Conservation (phyloP, 2,797 vertebrate genomes). For the Pipistrellus pygmaeus region DNA sequence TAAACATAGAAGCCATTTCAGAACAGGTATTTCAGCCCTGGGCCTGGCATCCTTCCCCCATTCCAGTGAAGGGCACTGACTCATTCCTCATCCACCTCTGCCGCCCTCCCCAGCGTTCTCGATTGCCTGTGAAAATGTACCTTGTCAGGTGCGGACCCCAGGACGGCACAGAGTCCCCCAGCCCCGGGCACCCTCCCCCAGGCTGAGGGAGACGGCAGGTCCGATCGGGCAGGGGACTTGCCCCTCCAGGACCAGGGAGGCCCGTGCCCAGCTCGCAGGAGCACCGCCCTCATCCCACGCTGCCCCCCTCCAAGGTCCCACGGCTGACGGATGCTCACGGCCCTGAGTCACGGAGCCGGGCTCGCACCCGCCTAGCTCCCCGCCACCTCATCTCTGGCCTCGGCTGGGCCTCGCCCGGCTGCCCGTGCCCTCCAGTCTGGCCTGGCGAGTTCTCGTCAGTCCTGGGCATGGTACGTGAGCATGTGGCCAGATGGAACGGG, state of each 20-base stretch:
- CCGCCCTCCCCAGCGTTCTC: slow-evolving; percentile 58
- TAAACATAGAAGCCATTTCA: slow-evolving; percentile 85
- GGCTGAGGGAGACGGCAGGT: background rate
- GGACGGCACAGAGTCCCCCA: background rate
- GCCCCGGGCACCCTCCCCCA: background rate
- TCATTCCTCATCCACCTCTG: slow-evolving; percentile 74
- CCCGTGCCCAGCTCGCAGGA: background rate
- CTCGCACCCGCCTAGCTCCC: slow-evolving; percentile 25
- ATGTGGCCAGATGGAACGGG: background rate
- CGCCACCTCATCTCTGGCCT: slow-evolving; percentile 64
- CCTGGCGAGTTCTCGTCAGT: background rate
- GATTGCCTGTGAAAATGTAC: slow-evolving; percentile 54
- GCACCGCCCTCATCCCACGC: background rate
- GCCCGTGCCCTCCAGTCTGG: background rate
- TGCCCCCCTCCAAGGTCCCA: slow-evolving; percentile 41
- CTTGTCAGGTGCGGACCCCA: slow-evolving; percentile 6
- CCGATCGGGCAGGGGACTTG: background rate
- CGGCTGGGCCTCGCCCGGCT: background rate
- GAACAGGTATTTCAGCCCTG: slow-evolving; percentile 85
- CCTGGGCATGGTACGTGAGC: background rate
- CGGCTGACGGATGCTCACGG: slow-evolving; percentile 58
- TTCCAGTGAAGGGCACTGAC: slow-evolving; percentile 82
- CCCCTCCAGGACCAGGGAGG: background rate
- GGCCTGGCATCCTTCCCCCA: slow-evolving; percentile 82
- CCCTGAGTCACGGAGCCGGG: slow-evolving; percentile 71